Base-by-base conservation (phyloP, 2,888 invertebrate species). In the Arctia plantaginis region DNA sequence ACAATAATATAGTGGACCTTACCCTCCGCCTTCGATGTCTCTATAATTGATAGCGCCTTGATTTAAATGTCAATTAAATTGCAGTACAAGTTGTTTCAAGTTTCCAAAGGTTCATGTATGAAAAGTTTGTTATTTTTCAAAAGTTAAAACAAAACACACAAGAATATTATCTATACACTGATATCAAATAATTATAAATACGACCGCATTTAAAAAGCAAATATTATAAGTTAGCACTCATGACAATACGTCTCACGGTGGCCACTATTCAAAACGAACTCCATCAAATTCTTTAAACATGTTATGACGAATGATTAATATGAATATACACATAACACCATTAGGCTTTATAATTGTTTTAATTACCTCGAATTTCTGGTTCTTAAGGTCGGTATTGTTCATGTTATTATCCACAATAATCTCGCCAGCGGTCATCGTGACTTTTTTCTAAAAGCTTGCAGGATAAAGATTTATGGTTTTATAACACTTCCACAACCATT, bases 361-460 rank as follows among this genome's bases (percentile, higher is more conserved):
- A 69, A 30, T 89, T 80, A 93, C 93, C 87, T 90, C 91, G 72
- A 85, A 82, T 71, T 84, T 85, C 72, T 88, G 82, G 80, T 90
- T 91, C 51, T 83, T 80, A 23, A 85, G 82, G 62, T 90, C 90
- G 51, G 90, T 92, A 80, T 91, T 93, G 81, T 94, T 94, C 94
- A 94, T 94, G 75, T 95, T 95, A 81, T 84, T 90, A 82, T 94
- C 94, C 30, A 92, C 89, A 51, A 82, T 86, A 70, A 85, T 84
- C 81, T 92, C 91, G 73, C 86, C 82, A 79, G 89, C 91, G 67
- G 93, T 88, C 94, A 93, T 94, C 55, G 71, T 85, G 69, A 10
- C n/a, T 65, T 20, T n/a, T 66, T 73, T 33, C 44, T 30, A 41
- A 33, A 33, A 59, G 18, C 13, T 39, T 30, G 66, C 44, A 33